Evolutionary conservation across 1,140 invertebrate genomes (phyloP).

Genomic region (Drusus annulatus): DNA sequence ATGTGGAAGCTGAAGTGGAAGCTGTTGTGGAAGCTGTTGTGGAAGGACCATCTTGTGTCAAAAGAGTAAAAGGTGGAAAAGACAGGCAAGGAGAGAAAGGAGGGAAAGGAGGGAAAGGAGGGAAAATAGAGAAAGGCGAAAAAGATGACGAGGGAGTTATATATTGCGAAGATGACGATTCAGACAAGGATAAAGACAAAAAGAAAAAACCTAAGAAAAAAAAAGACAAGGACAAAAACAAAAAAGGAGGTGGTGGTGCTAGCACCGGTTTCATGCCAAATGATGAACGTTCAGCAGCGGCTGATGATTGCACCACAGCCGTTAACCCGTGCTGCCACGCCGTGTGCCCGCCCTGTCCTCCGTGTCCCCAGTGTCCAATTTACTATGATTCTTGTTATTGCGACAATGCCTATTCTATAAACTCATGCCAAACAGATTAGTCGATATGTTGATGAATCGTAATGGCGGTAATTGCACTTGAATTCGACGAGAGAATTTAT

Average conservation of each 20-base stretch:
- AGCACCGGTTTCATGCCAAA: conserved; percentile 11
- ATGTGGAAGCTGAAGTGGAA: too few species aligned
- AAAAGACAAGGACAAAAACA: background rate
- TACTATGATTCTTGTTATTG: conserved; percentile 25
- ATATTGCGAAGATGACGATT: background rate
- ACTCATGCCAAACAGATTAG: too few species aligned
- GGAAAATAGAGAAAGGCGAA: background rate
- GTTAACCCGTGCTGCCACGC: background rate
- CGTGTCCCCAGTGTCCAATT: background rate
- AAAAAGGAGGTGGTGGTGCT: background rate
- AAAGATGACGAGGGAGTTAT: background rate
- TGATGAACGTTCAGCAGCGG: background rate
- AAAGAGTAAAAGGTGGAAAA: too few species aligned
- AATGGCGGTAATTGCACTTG: too few species aligned
- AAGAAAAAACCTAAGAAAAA: background rate
- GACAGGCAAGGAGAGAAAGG: background rate
- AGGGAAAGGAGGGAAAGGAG: background rate
- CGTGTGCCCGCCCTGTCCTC: background rate
- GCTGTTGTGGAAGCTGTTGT: background rate
- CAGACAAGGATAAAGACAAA: background rate
- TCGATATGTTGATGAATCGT: too few species aligned
- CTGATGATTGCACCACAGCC: too few species aligned
- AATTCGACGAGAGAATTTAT: too few species aligned
- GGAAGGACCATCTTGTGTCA: background rate
- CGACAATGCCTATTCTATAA: background rate